Base-by-base conservation (phyloP, 2,797 vertebrate species). In the Vireo griseus region DNA sequence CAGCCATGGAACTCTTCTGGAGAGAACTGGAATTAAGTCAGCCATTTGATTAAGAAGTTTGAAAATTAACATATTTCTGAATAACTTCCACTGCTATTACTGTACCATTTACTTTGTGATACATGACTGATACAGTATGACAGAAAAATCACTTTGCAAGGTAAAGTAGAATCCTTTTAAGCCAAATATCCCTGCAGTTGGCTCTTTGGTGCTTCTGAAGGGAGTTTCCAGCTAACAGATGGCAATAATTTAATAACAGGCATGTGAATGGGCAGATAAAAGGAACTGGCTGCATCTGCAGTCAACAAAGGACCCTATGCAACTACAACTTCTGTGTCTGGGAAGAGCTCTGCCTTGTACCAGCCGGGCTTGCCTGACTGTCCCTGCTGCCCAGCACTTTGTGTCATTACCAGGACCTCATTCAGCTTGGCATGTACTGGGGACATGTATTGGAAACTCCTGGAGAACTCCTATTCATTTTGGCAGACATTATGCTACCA, bases 51-150 rank as follows among this genome's bases (percentile, higher is more conserved):
- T 29, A 5, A 33, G 13, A 29, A 72, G 13, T n/a, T 65, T 55
- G 40, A 83, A 86, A 94, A 80, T n/a, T 31, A 69, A n/a, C 13
- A 29, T 45, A 16, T 71, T 75, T 59, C 13, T 54, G 65, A 62
- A 10, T n/a, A 54, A 50, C 78, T 67, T 25, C 6, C 21, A 55
- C 16, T 55, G 22, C 17, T 87, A 8, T 44, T 44, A 37, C 14
- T 0, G 0, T 33, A 21, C 2, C 21, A 67, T 52, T 58, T 51
- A 29, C 0, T 0, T 50, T n/a, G 6, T 16, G 16, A 45, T 52
- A 39, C 33, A 62, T 73, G 44, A 40, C 10, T 16, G 9, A 42
- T 25, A 10, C 0, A 2, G 44, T 71, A n/a, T 1, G 11, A 75
- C n/a, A 77, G 35, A 39, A 14, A 90, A 81, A 61, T 47, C 11